These are phyloP conservation scores for Oscheius onirici DNA, from an alignment of 2,888 invertebrate species.

Conservation along the genomic window DNA sequence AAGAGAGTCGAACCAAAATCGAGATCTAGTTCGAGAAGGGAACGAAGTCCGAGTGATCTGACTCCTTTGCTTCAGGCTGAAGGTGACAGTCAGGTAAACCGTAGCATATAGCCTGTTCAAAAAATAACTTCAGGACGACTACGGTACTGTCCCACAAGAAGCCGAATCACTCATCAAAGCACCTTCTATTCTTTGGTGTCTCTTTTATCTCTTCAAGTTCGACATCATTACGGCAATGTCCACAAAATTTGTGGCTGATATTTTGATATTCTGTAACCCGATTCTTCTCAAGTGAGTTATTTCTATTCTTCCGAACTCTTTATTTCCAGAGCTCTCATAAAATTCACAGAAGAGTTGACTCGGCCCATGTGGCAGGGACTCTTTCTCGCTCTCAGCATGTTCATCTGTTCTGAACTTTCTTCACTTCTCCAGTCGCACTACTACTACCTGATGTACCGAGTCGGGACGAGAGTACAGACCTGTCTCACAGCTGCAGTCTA, in stretches of 20 bases:
- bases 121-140: constrained; percentile 41
- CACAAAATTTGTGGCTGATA: constrained; percentile 62
- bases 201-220: constrained; percentile 64
- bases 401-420: constrained; percentile 62
- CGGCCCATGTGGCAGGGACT: constrained; percentile 70
- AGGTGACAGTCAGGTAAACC: not conserved
- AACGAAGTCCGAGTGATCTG: constrained; percentile 26
- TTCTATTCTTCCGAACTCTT: not conserved
- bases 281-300: constrained; percentile 57
- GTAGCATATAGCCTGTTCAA: too few relatives aligned
- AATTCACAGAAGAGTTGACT: constrained; percentile 62
- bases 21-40: not conserved
- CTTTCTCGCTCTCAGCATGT: constrained; percentile 64
- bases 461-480: constrained; percentile 68
- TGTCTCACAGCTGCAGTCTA: constrained; percentile 69
- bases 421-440: constrained; percentile 69
- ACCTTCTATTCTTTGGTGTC: constrained; percentile 52
- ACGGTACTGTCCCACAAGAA: constrained; percentile 41
- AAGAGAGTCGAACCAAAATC: not conserved
- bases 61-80: constrained; percentile 52
- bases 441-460: constrained; percentile 69
- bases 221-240: constrained; percentile 66
- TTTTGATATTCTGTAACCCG: constrained; percentile 66
- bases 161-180: constrained; percentile 4
- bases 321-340: constrained; percentile 54